Evolutionary conservation across 37 sponge, comb jelly and placozoan genomes (phyloP), one percentile per base, ranked within the genome.

Genomic region (Cliona cf. orientalis): DNA sequence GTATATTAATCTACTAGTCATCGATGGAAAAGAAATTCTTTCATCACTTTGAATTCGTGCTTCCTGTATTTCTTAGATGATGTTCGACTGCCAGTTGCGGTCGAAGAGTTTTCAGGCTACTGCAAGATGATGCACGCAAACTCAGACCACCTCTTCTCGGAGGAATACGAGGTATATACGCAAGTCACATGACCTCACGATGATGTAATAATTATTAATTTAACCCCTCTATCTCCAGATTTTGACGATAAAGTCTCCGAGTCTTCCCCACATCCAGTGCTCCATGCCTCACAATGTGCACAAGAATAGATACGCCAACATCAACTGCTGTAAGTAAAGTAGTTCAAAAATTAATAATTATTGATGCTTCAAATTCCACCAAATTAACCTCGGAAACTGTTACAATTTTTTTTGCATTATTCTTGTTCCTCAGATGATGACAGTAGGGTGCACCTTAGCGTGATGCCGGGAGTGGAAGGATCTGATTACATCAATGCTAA

Each of bases 231-330:
- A 17, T 42, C 45, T 39, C 25, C 80, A 89, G 90, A 58, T 89
- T 11, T 28, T 91, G n/a, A 59, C 83, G 25, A 91, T 91, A 67
- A 86, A 86, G 72, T 91, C 91, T n/a, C 91, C 91, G 0, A 71
- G 63, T 21, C 72, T 91, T n/a, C 46, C 83, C 12, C 91, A 91
- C 72, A 21, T 67, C 14, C 76, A 61, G 21, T 76, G 83, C 55
- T 71, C 71, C 2, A 26, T 75, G 61, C 70, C 91, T 3, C 66
- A 29, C 71, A 93, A 93, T 60, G 66, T 80, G 26, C 35, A 57
- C 49, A 93, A 93, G 83, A 93, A 93, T 65, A 88, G 93, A 86
- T 93, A 93, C 40, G 89, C 91, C 72, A 93, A 93, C 62, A 93
- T 93, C 23, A 89, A 93, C 59, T 75, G 85, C 58, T 84, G 93